Evolutionary conservation across 2,888 invertebrate genomes (phyloP), one percentile per base, ranked within the genome.

Genomic region (Suillia variegata): DNA sequence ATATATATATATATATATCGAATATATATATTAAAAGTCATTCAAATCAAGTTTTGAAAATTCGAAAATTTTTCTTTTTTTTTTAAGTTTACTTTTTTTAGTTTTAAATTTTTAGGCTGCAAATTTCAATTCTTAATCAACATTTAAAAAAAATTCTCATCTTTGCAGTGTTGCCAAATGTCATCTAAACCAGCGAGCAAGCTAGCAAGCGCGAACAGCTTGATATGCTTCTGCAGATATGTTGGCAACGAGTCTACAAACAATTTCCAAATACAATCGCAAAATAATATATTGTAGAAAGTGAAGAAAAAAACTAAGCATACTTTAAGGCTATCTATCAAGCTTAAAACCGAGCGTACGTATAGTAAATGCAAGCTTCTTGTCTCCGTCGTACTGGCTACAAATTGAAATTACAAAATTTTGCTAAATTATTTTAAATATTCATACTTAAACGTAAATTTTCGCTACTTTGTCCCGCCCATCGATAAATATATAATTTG

Each of bases 151-250:
- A 6, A 26, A 6, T 26, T 26, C 10, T 26, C 6, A 6, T 6
- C 6, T 26, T 10, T 26, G n/a, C 45, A 20, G 13, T 17, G 18
- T 45, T 45, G 45, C 45, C 45, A 18, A 17, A 45, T 45, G 17
- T 20, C 17, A 45, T 18, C 18, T n/a, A 10, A 20, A n/a, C n/a
- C n/a, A n/a, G n/a, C n/a, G n/a, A n/a, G n/a, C 45, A 45, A 45
- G 18, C 8, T 13, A 45, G n/a, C n/a, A 38, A 45, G 18, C 45
- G 20, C 45, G 38, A 26, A 38, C 6, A 3, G 45, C 18, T 45
- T 52, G 59, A 59, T 59, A 59, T 59, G 59, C 55, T 50, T 59
- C 1, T 26, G 55, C 51, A 18, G 59, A 59, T 59, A 59, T 59
- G 55, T 45, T 50, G 55, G 51, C 59, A 54, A 49, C n/a, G 48